phyloP scores from a whole-genome alignment of 2,888 invertebrate genomes.

The Cetonia aurata region DNA sequence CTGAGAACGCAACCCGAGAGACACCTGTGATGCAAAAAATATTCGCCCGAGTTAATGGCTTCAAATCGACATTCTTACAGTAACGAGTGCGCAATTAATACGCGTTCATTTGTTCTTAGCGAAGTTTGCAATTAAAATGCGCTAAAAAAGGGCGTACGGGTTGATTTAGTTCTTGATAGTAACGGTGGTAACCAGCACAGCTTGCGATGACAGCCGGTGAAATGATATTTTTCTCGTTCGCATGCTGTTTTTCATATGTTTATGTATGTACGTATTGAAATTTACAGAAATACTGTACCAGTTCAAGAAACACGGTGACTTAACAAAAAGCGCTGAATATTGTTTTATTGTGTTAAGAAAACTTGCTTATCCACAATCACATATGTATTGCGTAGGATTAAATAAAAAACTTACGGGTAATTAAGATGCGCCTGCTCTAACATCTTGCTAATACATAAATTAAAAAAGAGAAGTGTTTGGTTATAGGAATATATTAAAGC shows the following conservation, averaged over 20 bases:
- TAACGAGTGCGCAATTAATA: conserved; percentile 37
- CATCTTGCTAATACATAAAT: no score
- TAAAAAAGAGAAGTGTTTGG: no score
- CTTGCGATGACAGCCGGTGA: conserved; percentile 1
- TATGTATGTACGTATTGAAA: conserved; percentile 13
- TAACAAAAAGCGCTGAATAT: not conserved
- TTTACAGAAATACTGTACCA: conserved; percentile 14
- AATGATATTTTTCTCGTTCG: conserved; percentile 1
- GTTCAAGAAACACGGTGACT: conserved; percentile 2
- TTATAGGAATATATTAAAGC: no score
- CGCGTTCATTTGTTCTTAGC: conserved; percentile 31
- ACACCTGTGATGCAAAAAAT: conserved; percentile 37
- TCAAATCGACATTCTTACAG: conserved; percentile 35
- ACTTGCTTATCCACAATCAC: not conserved
- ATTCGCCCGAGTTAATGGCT: conserved; percentile 36
- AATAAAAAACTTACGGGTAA: no score
- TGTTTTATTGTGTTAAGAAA: conserved; percentile 10
- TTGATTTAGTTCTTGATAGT: conserved; percentile 19
- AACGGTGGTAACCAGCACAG: conserved; percentile 23
- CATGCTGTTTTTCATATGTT: conserved; percentile 7
- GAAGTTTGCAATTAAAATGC: conserved; percentile 26
- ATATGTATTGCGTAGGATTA: not conserved
- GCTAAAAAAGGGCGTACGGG: conserved; percentile 21
- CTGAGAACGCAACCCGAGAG: conserved; percentile 19
- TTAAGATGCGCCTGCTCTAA: no score